A percentile compares a stretch with the other conserved stretches of the same genome.
These are phyloP conservation scores for Pyrgus malvae DNA, from an alignment of 2,888 invertebrate species.

Conservation along the genomic window DNA sequence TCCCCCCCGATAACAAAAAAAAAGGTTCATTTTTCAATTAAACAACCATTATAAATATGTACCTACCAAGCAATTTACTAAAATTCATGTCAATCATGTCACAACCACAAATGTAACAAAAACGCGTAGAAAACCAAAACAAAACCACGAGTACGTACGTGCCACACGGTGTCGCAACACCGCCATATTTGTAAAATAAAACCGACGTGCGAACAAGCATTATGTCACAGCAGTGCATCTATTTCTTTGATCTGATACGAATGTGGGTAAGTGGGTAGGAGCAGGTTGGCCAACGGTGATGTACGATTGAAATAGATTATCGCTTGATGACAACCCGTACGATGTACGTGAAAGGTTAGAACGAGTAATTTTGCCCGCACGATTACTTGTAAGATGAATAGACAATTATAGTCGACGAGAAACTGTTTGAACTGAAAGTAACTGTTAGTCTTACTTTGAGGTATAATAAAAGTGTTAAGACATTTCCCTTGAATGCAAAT, in stretches of 20 bases:
- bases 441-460: no score
- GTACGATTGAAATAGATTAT: slow-evolving; percentile 23
- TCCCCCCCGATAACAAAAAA: no score
- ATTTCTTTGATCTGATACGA: slow-evolving; percentile 20
- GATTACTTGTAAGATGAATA: slow-evolving; percentile 5
- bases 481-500: no score
- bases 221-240: slow-evolving; percentile 14
- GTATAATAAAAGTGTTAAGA: no score
- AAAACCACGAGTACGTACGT: neutral
- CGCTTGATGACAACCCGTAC: slow-evolving; percentile 17
- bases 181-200: slow-evolving; percentile 5
- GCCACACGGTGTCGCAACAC: neutral
- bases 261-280: slow-evolving; percentile 24
- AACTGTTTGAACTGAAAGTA: no score
- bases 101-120: no score
- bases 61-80: no score
- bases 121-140: neutral
- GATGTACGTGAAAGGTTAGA: slow-evolving; percentile 19
- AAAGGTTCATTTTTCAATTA: no score
- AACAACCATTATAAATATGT: no score
- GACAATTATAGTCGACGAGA: no score
- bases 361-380: neutral
- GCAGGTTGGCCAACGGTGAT: neutral
- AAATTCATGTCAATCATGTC: no score
- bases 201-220: slow-evolving; percentile 1